Evolutionary conservation across 1,140 invertebrate genomes (phyloP).

Genomic region (Drosophila yakuba): DNA sequence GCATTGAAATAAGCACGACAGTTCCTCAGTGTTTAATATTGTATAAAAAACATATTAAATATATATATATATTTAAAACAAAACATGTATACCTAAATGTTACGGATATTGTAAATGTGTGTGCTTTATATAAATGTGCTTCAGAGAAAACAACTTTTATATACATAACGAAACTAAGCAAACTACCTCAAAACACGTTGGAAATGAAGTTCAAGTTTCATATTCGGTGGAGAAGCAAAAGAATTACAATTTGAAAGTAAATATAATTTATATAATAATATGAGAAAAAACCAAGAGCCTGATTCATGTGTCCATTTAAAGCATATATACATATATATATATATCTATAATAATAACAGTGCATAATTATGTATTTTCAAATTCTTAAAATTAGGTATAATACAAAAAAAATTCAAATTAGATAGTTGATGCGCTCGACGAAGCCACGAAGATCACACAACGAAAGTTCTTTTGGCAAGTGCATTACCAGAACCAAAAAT

Average conservation of each 20-base stretch:
- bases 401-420: constrained; percentile 33
- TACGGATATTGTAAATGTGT: constrained; percentile 78
- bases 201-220: constrained; percentile 65
- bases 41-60: constrained; percentile 63
- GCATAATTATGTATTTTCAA: constrained; percentile 62
- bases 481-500: constrained; percentile 47
- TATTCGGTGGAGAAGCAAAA: constrained; percentile 51
- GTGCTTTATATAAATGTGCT: constrained; percentile 83
- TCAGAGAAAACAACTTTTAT: constrained; percentile 68
- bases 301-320: constrained; percentile 78
- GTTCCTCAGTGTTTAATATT: constrained; percentile 82
- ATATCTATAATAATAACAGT: constrained; percentile 29
- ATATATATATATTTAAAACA: constrained; percentile 35
- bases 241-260: constrained; percentile 45
- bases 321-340: constrained; percentile 32
- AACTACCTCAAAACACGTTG: constrained; percentile 74
- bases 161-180: constrained; percentile 56
- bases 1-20: constrained; percentile 81
- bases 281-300: constrained; percentile 67
- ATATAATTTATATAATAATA: constrained; percentile 54
- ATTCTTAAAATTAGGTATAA: constrained; percentile 50
- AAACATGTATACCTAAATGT: constrained; percentile 56
- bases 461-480: constrained; percentile 17
- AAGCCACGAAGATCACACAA: constrained; percentile 12
- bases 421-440: constrained; percentile 18